phyloP scores from a whole-genome alignment of 1,140 invertebrate genomes.

The Probaryconus sp. region DNA sequence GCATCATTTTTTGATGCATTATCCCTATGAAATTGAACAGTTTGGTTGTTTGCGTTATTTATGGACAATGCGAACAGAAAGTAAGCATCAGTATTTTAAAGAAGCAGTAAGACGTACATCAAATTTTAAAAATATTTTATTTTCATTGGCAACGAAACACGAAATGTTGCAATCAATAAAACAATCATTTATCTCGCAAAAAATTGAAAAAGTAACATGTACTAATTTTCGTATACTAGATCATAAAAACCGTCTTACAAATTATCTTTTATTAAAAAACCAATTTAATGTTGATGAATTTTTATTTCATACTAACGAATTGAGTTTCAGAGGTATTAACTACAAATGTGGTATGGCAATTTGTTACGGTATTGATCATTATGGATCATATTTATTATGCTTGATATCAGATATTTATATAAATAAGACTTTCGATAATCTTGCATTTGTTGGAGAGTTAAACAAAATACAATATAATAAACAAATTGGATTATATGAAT shows the following conservation, averaged over 20 bases:
- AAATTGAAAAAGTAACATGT: constrained; percentile 6
- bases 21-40: constrained; percentile 10
- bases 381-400: not conserved
- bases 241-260: no score
- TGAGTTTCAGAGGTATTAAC: not conserved
- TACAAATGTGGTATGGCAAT: not conserved
- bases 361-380: not conserved
- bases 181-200: not conserved
- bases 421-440: not conserved
- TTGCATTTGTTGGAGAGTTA: not conserved
- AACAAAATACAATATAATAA: constrained; percentile 2
- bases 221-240: no score
- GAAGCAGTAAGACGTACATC: not conserved
- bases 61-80: constrained; percentile 29
- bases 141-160: constrained; percentile 6
- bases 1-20: constrained; percentile 14
- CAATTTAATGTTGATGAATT: not conserved
- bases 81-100: constrained; percentile 11
- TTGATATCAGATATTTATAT: not conserved
- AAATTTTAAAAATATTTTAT: constrained; percentile 20
- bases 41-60: constrained; percentile 16
- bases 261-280: not conserved
- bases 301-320: not conserved
- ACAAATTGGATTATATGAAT: constrained; percentile 1
- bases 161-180: constrained; percentile 12